phyloP scores from a whole-genome alignment of 2,888 invertebrate species.

The Aradus depressus region DNA sequence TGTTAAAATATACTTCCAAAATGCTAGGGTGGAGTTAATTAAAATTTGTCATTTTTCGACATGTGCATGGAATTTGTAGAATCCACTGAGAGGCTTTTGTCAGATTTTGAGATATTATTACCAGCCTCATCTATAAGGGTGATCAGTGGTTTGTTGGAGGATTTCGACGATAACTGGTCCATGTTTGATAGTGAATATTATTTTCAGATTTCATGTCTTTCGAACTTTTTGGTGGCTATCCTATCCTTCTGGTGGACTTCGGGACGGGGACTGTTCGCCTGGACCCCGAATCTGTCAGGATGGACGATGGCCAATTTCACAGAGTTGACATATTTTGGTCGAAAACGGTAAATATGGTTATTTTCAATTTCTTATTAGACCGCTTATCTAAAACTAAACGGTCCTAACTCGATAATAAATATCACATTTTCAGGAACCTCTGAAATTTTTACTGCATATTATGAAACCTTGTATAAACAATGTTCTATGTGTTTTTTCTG shows the following conservation, averaged over 20 bases:
- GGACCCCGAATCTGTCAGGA: conserved; percentile 54
- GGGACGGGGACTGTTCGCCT: conserved; percentile 68
- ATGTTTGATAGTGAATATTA: neutral
- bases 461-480: neutral
- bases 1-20: no score
- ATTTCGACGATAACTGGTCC: neutral
- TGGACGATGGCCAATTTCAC: conserved; percentile 79
- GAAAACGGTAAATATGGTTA: conserved; percentile 36
- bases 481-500: neutral
- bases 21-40: no score
- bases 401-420: no score
- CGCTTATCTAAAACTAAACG: no score
- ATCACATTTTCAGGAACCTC: no score
- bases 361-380: neutral
- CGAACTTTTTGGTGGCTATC: conserved; percentile 73
- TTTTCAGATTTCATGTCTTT: conserved; percentile 76
- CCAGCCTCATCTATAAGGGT: neutral
- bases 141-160: neutral
- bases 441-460: neutral
- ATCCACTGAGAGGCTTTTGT: no score
- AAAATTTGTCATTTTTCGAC: no score
- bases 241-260: conserved; percentile 72
- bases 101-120: no score
- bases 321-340: conserved; percentile 65
- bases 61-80: no score